A percentile compares a stretch with the other conserved stretches of the same genome.
These are phyloP conservation scores for Drosophila subsilvestris DNA, from an alignment of 2,888 invertebrate genomes.

Conservation along the genomic window DNA sequence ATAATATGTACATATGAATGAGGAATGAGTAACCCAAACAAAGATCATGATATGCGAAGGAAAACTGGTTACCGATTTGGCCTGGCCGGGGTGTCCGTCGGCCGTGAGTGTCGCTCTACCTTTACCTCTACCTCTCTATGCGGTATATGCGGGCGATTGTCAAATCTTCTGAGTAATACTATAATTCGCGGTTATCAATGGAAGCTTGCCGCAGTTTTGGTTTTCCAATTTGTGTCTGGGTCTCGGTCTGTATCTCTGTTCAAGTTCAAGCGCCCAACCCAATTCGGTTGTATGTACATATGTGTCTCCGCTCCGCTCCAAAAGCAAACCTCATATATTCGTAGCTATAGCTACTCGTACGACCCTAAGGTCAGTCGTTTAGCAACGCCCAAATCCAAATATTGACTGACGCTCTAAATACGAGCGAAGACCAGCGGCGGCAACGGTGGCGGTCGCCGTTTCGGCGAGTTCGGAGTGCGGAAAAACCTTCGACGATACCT, in stretches of 20 bases:
- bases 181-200: slow-evolving; percentile 3
- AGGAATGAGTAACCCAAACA: slow-evolving; percentile 34
- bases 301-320: slow-evolving; percentile 1
- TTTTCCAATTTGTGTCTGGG: slow-evolving; percentile 60
- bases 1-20: slow-evolving; percentile 37
- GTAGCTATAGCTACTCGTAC: slow-evolving; percentile 11
- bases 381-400: slow-evolving; percentile 75
- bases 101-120: slow-evolving; percentile 21
- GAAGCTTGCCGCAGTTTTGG: slow-evolving; percentile 38
- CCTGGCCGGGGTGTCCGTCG: slow-evolving; percentile 1
- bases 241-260: slow-evolving; percentile 40
- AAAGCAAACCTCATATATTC: not conserved
- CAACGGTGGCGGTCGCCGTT: not conserved
- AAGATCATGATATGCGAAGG: slow-evolving; percentile 56
- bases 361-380: slow-evolving; percentile 74
- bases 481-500: slow-evolving; percentile 74
- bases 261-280: slow-evolving; percentile 79
- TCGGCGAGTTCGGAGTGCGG: slow-evolving; percentile 53
- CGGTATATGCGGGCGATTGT: slow-evolving; percentile 63
- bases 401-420: slow-evolving; percentile 77
- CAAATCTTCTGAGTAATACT: slow-evolving; percentile 52
- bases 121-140: not conserved
- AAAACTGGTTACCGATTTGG: slow-evolving; percentile 65
- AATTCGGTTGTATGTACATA: slow-evolving; percentile 38
- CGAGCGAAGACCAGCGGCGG: slow-evolving; percentile 39